A percentile compares a stretch with the other conserved stretches of the same genome.
Conservation (phyloP, 2,888 invertebrate species). For the Drosophila parthenogenetica region DNA sequence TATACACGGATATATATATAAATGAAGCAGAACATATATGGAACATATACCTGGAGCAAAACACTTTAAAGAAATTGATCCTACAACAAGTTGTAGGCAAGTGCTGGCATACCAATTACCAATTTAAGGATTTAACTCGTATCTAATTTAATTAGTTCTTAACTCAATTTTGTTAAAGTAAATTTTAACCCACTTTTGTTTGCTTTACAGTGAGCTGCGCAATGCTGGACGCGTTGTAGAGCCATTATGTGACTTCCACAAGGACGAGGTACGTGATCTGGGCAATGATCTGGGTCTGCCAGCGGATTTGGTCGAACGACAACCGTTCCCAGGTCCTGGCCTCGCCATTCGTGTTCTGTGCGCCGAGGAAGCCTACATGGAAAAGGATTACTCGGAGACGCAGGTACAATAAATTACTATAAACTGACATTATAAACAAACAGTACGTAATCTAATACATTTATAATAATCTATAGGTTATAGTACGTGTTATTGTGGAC, state of each 20-base stretch:
- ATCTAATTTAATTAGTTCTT: slow-evolving; percentile 2
- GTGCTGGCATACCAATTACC: slow-evolving; percentile 25
- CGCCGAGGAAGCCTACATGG: slow-evolving; percentile 97
- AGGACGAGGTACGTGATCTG: slow-evolving; percentile 96
- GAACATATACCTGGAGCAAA: slow-evolving; percentile 48
- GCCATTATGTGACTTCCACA: slow-evolving; percentile 99
- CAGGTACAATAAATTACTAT: slow-evolving; percentile 86
- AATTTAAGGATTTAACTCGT: not conserved
- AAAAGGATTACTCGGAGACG: slow-evolving; percentile 97
- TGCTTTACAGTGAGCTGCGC: slow-evolving; percentile 86
- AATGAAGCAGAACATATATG: slow-evolving; percentile 40
- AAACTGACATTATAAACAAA: too few species aligned
- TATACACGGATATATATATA: slow-evolving; percentile 20
- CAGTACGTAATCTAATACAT: too few species aligned
- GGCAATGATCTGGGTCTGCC: slow-evolving; percentile 96
- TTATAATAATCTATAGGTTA: slow-evolving; percentile 86
- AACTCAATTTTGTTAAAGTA: not conserved
- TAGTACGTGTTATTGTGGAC: slow-evolving; percentile 97
- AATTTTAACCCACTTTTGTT: not conserved
- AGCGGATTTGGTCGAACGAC: slow-evolving; percentile 93
- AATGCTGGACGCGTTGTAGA: slow-evolving; percentile 95
- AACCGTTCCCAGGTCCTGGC: slow-evolving; percentile 99
- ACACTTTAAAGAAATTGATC: slow-evolving; percentile 44
- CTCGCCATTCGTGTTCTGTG: slow-evolving; percentile 98
- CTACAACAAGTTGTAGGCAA: slow-evolving; percentile 52